A percentile compares a stretch with the other conserved stretches of the same genome.
These are phyloP conservation scores for Antennarius maculatus DNA, from an alignment of 2,797 vertebrate species.

Conservation along the genomic window DNA sequence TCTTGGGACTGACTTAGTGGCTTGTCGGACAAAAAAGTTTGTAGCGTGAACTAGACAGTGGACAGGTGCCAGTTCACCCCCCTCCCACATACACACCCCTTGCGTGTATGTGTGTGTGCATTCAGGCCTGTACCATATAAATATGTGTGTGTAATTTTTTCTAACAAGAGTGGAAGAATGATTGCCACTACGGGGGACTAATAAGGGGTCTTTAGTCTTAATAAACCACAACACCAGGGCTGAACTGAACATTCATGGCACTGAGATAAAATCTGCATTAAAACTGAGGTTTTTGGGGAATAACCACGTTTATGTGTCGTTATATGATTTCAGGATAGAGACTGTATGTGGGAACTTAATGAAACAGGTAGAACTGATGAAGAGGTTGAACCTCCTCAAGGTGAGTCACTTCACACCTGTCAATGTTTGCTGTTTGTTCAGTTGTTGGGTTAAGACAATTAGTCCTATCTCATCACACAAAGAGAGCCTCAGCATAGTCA, in stretches of 20 bases:
- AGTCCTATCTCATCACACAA: constrained; percentile 2
- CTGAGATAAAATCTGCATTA: too few relatives aligned
- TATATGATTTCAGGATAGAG: constrained; percentile 84
- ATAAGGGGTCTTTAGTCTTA: too few relatives aligned
- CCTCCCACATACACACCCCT: too few relatives aligned
- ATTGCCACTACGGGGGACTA: too few relatives aligned
- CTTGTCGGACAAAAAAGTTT: too few relatives aligned
- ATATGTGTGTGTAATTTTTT: too few relatives aligned
- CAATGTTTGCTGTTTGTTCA: background rate
- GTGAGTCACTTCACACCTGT: constrained; percentile 64
- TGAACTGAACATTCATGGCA: background rate
- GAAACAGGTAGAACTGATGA: constrained; percentile 90
- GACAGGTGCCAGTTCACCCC: too few relatives aligned
- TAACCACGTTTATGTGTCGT: constrained; percentile 1
- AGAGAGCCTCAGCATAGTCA: background rate
- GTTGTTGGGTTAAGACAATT: background rate
- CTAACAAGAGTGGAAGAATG: too few relatives aligned
- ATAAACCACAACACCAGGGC: background rate
- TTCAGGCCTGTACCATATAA: too few relatives aligned
- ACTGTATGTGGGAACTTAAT: constrained; percentile 86
- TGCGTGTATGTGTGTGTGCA: too few relatives aligned
- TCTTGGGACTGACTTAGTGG: too few relatives aligned
- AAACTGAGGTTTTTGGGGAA: background rate
- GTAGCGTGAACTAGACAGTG: too few relatives aligned
- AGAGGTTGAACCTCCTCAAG: constrained; percentile 88